Evolutionary conservation across 2,113 vertebrate species (phyloP), one percentile per base, ranked within the genome.

Genomic region (Pipra filicauda): DNA sequence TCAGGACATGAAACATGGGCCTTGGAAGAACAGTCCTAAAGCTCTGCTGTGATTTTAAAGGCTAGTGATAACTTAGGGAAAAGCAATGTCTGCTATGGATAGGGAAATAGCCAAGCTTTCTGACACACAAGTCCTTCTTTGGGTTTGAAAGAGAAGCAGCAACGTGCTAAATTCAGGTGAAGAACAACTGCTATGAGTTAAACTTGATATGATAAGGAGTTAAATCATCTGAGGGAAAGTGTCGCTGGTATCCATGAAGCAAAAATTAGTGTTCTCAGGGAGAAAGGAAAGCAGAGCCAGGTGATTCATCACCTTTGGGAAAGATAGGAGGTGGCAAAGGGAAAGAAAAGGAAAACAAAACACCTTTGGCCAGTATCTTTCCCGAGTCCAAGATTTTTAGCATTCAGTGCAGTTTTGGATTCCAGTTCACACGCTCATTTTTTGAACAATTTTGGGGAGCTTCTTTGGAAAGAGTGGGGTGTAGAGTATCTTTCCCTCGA

Each of bases 391-490:
- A 14, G 58, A 16, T 31, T 69, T 92, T 49, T 44, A 44, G 6
- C 19, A 17, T 6, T 37, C 9, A 16, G 12, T 10, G 23, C 19
- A 61, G 31, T 83, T 83, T 23, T 54, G 26, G 78, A 70, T 91
- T 76, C 12, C 22, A 73, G 9, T 39, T 90, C 43, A 44, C 1
- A 41, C 9, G 7, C 11, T 18, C 11, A 6, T 31, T 44, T 85
- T 65, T 15, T 20, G 2, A 65, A 51, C 1, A 1, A 61, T 52
- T 64, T 71, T 17, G 21, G 28, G 1, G 12, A 19, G 26, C 1
- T 2, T 61, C 27, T 80, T 54, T 49, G 13, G 10, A 83, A 33
- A 24, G 9, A 64, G 2, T 21, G 26, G 2, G 1, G 7, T 46
- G 33, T 16, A 21, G 19, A 72, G 5, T 5, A 33, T 4, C 3